A percentile compares a stretch with the other conserved stretches of the same genome.
Evolutionary conservation across 2,113 vertebrate species (phyloP).

Genomic region (Rhagologus leucostigma): DNA sequence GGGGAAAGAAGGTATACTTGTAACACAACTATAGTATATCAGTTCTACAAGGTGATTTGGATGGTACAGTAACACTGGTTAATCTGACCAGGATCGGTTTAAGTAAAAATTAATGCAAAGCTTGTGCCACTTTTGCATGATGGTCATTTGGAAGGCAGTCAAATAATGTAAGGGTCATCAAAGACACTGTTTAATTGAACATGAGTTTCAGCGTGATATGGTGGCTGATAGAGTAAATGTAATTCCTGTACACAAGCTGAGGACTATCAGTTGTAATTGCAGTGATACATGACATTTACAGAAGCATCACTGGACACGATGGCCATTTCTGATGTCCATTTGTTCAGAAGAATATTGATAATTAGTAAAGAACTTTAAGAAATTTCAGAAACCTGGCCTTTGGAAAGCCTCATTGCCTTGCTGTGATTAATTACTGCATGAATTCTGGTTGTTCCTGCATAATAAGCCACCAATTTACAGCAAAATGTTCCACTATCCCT

Average conservation of each 20-base stretch:
- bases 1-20: background rate
- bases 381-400: background rate
- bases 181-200: background rate
- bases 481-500: background rate
- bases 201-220: background rate
- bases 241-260: background rate
- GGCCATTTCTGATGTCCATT: background rate
- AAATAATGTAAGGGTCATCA: background rate
- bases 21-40: background rate
- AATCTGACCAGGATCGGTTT: background rate
- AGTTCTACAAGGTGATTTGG: background rate
- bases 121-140: background rate
- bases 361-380: background rate
- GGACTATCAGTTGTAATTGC: background rate
- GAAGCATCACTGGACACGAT: fast-evolving
- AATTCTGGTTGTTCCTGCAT: background rate
- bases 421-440: background rate
- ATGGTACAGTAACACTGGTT: background rate
- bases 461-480: background rate
- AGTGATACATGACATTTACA: background rate
- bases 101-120: background rate
- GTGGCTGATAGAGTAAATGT: background rate
- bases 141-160: background rate
- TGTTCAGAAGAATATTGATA: background rate
- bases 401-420: background rate